These are phyloP conservation scores for Dicrurus megarhynchus DNA, from an alignment of 2,113 vertebrate species.

Conservation along the genomic window DNA sequence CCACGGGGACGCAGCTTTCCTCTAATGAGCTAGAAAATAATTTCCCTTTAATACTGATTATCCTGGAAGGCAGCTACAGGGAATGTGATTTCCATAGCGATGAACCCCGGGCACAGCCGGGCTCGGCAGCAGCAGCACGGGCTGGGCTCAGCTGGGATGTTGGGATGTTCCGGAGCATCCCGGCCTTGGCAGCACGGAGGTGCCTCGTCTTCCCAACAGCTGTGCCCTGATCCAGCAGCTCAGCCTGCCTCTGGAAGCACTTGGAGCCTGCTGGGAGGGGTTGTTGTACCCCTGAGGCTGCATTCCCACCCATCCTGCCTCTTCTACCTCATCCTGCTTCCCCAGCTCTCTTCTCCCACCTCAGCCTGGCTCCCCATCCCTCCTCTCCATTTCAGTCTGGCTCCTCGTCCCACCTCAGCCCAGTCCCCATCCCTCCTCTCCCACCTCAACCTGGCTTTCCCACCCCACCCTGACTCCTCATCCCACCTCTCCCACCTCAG, in stretches of 20 bases:
- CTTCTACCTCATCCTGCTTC: not conserved
- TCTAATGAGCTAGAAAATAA: conserved; percentile 69
- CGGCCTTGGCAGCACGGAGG: fast-evolving
- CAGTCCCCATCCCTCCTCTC: too few relatives aligned
- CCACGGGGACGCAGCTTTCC: conserved; percentile 42
- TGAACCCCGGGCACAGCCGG: not conserved
- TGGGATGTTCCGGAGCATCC: not conserved
- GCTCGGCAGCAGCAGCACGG: not conserved
- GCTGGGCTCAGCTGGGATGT: not conserved
- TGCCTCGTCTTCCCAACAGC: not conserved
- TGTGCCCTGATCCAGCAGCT: not conserved
- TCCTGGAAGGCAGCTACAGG: conserved; percentile 54
- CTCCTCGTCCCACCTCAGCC: not conserved
- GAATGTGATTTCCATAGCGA: conserved; percentile 60
- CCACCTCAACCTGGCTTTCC: fast-evolving
- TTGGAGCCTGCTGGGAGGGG: not conserved
- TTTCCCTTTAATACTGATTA: conserved; percentile 67
- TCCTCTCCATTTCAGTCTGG: too few relatives aligned
- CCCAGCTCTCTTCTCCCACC: not conserved
- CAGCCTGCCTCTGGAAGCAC: not conserved
- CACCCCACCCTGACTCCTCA: not conserved
- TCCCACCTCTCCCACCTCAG: not conserved
- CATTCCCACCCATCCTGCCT: not conserved
- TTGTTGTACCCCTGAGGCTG: not conserved
- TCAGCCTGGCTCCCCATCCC: not conserved